Evolutionary conservation across 2,113 vertebrate genomes (phyloP), one percentile per base, ranked within the genome.

Genomic region (human): DNA sequence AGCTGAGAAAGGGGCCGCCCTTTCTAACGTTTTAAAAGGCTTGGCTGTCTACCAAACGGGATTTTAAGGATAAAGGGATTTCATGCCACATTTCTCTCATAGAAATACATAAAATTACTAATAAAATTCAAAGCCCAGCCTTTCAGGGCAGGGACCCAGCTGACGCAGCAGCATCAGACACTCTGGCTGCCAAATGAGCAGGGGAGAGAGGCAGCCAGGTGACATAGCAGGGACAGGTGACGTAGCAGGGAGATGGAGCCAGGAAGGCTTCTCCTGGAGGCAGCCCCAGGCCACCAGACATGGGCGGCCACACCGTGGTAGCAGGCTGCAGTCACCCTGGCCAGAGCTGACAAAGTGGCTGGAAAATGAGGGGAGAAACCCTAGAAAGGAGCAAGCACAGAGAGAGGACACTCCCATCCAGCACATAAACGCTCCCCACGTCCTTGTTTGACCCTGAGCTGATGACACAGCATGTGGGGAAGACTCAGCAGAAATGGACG

Each of bases 1-100:
- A 0, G 92, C 0, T 3, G 30, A 9, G 50, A 8, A 32, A 8
- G 18, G n/a, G 10, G 1, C 8, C 1, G 9, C 17, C 13, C 18
- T 55, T 35, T 79, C 43, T 50, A 30, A 25, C 27, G 12, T 64
- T 64, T 64, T 2, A 40, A 13, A n/a, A 9, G 8, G 16, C 70
- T 61, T 20, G 16, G 38, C 6, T 0, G 8, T 14, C n/a, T 8
- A 5, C 11, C 35, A 27, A 5, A 57, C 0, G 20, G 43, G 27
- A 87, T 22, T 43, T 22, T 38, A 7, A 30, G 64, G 9, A 8
- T 40, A 32, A 64, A 22, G n/a, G 75, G 43, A 45, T 43, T 68
- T 76, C 32, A 23, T 4, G 25, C 5, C 7, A 13, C 27, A 1
- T 78, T 48, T 83, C 12, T 27, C 70, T 59, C 70, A 48, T 68